phyloP scores from a whole-genome alignment of 2,888 invertebrate genomes.

The Tipula vernalis region DNA sequence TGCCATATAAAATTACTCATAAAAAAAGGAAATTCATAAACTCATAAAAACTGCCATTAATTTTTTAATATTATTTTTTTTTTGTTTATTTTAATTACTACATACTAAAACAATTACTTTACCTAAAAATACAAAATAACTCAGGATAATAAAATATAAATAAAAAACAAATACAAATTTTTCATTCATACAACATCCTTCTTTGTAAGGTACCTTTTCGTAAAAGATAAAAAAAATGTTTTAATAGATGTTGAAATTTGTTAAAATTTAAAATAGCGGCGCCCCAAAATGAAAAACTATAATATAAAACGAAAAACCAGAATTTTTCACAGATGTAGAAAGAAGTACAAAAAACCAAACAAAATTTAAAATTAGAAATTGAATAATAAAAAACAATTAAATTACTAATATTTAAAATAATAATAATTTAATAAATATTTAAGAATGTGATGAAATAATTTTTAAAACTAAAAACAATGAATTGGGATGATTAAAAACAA shows the following conservation, averaged over 20 bases:
- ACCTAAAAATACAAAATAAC: constrained; percentile 1
- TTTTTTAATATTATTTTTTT: neutral
- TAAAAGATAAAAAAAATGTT: neutral
- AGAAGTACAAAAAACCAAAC: neutral
- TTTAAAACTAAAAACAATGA: neutral
- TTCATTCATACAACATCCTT: neutral
- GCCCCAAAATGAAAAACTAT: neutral
- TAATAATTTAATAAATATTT: neutral
- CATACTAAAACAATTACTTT: neutral
- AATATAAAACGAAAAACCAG: neutral
- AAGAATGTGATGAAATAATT: neutral
- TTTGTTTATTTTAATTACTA: neutral
- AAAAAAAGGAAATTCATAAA: neutral
- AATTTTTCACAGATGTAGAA: neutral
- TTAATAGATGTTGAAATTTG: neutral
- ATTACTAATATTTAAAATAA: neutral
- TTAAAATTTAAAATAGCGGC: neutral
- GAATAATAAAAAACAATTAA: neutral
- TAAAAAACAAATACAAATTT: neutral
- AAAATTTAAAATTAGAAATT: neutral
- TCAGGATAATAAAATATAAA: neutral
- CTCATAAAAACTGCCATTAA: neutral
- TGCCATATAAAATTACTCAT: neutral
- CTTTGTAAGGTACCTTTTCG: neutral
- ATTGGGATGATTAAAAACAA: neutral